Base-by-base conservation (phyloP, 2,113 vertebrate species). In the Solea senegalensis region DNA sequence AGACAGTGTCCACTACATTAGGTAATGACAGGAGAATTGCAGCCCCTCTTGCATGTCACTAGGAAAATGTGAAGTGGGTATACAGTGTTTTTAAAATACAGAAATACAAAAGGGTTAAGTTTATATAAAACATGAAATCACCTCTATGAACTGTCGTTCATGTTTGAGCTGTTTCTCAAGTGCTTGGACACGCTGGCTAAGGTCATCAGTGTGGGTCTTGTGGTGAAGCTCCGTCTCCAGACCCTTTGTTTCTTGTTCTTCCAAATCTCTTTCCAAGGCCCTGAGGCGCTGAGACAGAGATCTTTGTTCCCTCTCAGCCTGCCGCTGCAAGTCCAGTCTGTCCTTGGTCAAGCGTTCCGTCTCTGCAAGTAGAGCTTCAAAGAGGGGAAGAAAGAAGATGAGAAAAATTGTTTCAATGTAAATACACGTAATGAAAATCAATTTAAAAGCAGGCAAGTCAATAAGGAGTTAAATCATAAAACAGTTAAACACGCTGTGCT, bases 111-210 rank as follows among this genome's bases (percentile, higher is more conserved):
- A 21, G 21, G 21, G 21, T 55, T 28, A 21, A 56, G 1, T 5
- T 16, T 39, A 5, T 16, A 21, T 12, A 53, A 1, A 66, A 6
- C 39, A 43, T 26, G 68, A 39, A 51, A 91, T 94, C 72, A 97
- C 98, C 43, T 99, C 96, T 81, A 99, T 99, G 80, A 99, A 99
- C 52, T 98, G 96, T 0, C 97, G 89, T 76, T 99, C 91, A 10
- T 93, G 94, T 82, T 95, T 97, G 26, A 99, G 90, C 58, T 98
- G 97, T 74, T 96, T 98, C 83, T 99, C 97, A 28, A 99, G 94
- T 16, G 95, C 93, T 44, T 91, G 90, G 72, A 98, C 91, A 16
- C 92, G 96, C 90, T 97, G 96, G 72, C 87, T 89, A 27, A 99
- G 92, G 63, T 97, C 95, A 5, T 92, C 74, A 0, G 93, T 90